Base-by-base conservation (phyloP, 2,113 vertebrate species). In the Anser cygnoides region DNA sequence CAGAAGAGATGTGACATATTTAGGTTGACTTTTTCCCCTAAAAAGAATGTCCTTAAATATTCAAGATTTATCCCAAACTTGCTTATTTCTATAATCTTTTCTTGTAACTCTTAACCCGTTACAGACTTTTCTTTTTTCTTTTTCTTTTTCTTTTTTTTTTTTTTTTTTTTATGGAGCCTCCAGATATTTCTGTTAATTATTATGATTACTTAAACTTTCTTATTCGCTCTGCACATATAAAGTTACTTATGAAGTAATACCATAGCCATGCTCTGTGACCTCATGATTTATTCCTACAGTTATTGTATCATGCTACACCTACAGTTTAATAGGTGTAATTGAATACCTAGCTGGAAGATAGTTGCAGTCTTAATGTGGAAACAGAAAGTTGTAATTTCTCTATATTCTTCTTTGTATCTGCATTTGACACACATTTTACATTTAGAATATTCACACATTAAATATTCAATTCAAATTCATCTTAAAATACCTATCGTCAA, bases 1-100 rank as follows among this genome's bases (percentile, higher is more conserved):
- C 9, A 52, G 46, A 75, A 92, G 46, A 93, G 50, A 91, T 67
- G 29, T 90, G 92, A 88, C 94, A 93, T 85, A 94, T 94, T 91
- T 85, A 90, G 87, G 89, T 62, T 95, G 78, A 83, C 67, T 89
- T 92, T 90, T 84, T 83, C 25, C n/a, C 19, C 31, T 74, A 93
- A 92, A 93, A 29, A 83, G n/a, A 65, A 41, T 57, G 4, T 0
- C 37, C 7, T 90, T 92, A 84, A 93, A 80, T 88, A 95, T 90
- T 90, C 22, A 77, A 89, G 67, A 54, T 62, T 4, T 57, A 73
- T 85, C 39, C 49, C 39, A 83, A 95, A 79, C 0, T 8, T 54
- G 19, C 17, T 79, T 76, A 70, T 76, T 94, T 86, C 58, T 67
- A 29, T 57, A 88, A 77, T 6, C 8, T 59, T 55, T 50, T 72